phyloP scores from a whole-genome alignment of 1,140 invertebrate species.

The Pachypeltis micranthus region DNA sequence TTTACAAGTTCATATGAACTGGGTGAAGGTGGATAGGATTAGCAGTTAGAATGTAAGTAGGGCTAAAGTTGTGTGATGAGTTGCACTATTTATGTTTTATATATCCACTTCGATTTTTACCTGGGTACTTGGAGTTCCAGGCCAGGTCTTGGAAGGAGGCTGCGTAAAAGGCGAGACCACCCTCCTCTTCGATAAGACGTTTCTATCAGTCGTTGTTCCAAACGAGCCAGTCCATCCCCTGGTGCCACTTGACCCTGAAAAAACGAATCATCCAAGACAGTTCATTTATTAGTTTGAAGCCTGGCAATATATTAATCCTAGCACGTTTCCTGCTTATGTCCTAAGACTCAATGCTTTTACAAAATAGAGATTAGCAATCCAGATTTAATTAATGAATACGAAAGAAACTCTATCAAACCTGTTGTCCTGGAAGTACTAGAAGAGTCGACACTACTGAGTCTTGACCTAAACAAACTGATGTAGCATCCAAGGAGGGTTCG shows the following conservation, averaged over 20 bases:
- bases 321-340: too few species aligned
- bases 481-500: conserved; percentile 67
- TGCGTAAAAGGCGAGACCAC: conserved; percentile 59
- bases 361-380: too few species aligned
- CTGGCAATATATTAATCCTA: too few species aligned
- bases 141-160: conserved; percentile 54
- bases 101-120: too few species aligned
- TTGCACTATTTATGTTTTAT: too few species aligned
- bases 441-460: conserved; percentile 61
- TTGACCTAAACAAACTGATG: conserved; percentile 55
- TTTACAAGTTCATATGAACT: too few species aligned
- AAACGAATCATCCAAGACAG: not conserved
- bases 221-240: conserved; percentile 56
- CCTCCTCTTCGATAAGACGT: conserved; percentile 50
- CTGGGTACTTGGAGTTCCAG: conserved; percentile 64
- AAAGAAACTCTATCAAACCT: conserved; percentile 38
- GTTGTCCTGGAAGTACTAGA: conserved; percentile 65
- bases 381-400: too few species aligned
- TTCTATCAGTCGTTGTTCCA: conserved; percentile 54
- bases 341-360: too few species aligned
- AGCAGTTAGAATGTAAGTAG: too few species aligned
- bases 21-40: too few species aligned
- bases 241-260: conserved; percentile 46
- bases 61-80: too few species aligned
- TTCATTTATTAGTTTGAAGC: too few species aligned